A percentile compares a stretch with the other conserved stretches of the same genome.
phyloP scores from a whole-genome alignment of 2,888 invertebrate genomes.

The Philopedon plagiatum region DNA sequence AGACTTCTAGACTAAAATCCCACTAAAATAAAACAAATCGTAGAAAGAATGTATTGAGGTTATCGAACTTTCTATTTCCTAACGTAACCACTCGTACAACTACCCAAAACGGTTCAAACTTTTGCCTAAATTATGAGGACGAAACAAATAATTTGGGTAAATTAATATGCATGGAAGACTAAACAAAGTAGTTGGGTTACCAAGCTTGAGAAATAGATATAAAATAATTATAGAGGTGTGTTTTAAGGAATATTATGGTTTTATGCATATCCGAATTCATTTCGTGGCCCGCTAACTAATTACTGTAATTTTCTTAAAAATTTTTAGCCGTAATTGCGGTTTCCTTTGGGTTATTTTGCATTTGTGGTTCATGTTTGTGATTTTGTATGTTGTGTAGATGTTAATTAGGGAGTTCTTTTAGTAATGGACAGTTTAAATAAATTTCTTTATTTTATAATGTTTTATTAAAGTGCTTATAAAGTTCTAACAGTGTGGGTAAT shows the following conservation, averaged over 20 bases:
- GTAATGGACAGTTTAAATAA: not conserved
- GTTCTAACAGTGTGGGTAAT: too few relatives aligned
- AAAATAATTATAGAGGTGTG: slow-evolving; percentile 31
- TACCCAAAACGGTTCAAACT: slow-evolving; percentile 16
- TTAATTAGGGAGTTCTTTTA: not conserved
- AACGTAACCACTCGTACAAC: not conserved
- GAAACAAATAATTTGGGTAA: slow-evolving; percentile 27
- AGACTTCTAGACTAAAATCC: too few relatives aligned
- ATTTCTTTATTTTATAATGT: slow-evolving; percentile 2
- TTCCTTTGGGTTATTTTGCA: slow-evolving; percentile 10
- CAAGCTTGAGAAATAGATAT: slow-evolving; percentile 29
- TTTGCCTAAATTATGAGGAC: slow-evolving; percentile 9
- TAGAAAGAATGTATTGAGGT: too few relatives aligned
- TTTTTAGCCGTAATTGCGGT: slow-evolving; percentile 12
- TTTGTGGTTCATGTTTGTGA: slow-evolving; percentile 12
- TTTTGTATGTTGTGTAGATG: slow-evolving; percentile 14
- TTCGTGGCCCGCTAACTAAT: not conserved
- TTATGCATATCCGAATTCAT: slow-evolving; percentile 30
- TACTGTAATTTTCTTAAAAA: slow-evolving; percentile 15
- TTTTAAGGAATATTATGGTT: slow-evolving; percentile 21
- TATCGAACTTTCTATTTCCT: slow-evolving; percentile 5
- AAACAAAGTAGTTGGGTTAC: slow-evolving; percentile 43
- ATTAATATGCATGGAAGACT: slow-evolving; percentile 46
- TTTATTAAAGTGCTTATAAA: too few relatives aligned
- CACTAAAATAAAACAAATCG: too few relatives aligned